Percentiles rank a stretch among this genome's conserved stretches.
Conservation (phyloP, 2,888 invertebrate genomes). For the Athalia circularis region DNA sequence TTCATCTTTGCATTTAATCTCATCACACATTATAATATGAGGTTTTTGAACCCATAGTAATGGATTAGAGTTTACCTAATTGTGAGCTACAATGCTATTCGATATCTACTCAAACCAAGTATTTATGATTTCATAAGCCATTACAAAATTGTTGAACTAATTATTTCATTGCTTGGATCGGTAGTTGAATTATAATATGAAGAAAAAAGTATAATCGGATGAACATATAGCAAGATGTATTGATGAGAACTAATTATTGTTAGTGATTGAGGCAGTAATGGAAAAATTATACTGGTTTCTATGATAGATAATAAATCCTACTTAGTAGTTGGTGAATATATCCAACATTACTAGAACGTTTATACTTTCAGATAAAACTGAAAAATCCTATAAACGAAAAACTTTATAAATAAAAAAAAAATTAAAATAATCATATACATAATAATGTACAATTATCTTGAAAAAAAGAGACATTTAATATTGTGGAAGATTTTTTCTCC, state of each 20-base stretch:
- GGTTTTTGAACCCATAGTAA: neutral
- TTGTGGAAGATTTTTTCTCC: constrained; percentile 20
- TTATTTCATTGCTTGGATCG: constrained; percentile 6
- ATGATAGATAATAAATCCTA: constrained; percentile 24
- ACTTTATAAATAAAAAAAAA: constrained; percentile 5
- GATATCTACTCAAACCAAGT: constrained; percentile 15
- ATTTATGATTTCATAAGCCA: constrained; percentile 18
- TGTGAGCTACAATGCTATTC: neutral
- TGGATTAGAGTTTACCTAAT: neutral
- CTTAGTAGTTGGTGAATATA: constrained; percentile 37
- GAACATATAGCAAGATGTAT: constrained; percentile 25
- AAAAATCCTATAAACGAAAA: neutral
- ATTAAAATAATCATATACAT: neutral
- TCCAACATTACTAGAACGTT: constrained; percentile 28
- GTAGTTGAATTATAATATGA: constrained; percentile 7
- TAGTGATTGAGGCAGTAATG: constrained; percentile 25
- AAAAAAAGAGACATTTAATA: constrained; percentile 16
- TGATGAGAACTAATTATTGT: constrained; percentile 12
- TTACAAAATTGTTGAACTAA: neutral
- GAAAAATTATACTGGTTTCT: neutral
- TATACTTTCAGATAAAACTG: constrained; percentile 16
- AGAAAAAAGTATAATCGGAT: constrained; percentile 16
- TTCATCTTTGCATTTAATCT: constrained; percentile 22
- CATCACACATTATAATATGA: constrained; percentile 7
- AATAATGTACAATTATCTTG: neutral